phyloP scores from a whole-genome alignment of 2,888 invertebrate genomes.

The Lepidocyrtoides sp. region DNA sequence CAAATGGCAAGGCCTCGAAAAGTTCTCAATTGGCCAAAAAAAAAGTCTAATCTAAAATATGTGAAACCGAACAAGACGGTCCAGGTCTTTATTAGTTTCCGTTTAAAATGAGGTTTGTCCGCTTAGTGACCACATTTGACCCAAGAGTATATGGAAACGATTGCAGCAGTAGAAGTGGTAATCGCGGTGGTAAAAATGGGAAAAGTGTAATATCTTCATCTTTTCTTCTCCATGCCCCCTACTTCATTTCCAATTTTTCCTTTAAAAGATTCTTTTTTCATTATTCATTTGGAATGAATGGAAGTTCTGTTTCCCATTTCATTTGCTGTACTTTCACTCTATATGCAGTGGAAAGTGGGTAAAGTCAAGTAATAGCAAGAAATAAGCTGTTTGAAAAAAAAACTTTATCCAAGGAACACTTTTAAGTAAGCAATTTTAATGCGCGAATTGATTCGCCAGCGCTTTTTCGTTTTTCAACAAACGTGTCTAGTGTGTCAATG shows the following conservation, averaged over 20 bases:
- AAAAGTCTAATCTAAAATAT: not conserved
- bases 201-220: not conserved
- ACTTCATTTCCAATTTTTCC: not conserved
- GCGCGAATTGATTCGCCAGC: constrained; percentile 13
- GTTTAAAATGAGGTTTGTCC: not conserved
- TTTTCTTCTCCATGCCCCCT: not conserved
- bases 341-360: not conserved
- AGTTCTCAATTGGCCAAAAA: not conserved
- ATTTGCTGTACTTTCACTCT: not conserved
- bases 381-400: constrained; percentile 19
- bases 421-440: constrained; percentile 51
- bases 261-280: not conserved
- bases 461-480: not conserved
- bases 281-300: constrained; percentile 27
- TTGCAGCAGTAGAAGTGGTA: not conserved
- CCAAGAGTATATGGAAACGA: not conserved
- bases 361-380: not conserved
- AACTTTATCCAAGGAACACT: not conserved
- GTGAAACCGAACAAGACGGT: not conserved
- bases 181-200: not conserved
- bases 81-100: not conserved
- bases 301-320: not conserved
- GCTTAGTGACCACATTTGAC: constrained; percentile 20
- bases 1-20: not conserved
- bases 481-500: constrained; percentile 45